These are phyloP conservation scores for Lagocephalus sceleratus DNA, from an alignment of 2,797 vertebrate species.

Conservation along the genomic window DNA sequence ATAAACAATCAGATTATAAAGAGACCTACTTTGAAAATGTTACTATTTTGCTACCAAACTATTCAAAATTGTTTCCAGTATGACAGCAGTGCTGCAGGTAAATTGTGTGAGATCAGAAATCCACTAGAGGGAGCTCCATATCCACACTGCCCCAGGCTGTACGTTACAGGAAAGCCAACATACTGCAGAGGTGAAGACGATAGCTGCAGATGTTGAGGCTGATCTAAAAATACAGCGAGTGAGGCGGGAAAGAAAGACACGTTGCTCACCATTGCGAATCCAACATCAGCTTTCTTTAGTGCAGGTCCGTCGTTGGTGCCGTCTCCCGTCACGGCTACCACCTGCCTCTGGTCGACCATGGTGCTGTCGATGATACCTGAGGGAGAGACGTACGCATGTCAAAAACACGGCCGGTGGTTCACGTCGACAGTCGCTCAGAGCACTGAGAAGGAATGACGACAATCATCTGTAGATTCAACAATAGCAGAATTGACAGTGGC, in stretches of 20 bases:
- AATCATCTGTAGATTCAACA: not conserved
- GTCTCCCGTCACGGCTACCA: slow-evolving; percentile 97
- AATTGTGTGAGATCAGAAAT: slow-evolving; percentile 8
- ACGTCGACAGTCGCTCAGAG: slow-evolving; percentile 7
- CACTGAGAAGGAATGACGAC: not conserved
- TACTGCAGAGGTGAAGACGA: slow-evolving; percentile 49
- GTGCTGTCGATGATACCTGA: slow-evolving; percentile 98
- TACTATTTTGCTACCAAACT: too few species aligned
- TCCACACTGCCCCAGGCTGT: slow-evolving; percentile 34
- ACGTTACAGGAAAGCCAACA: slow-evolving; percentile 21
- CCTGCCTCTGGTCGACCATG: slow-evolving; percentile 90
- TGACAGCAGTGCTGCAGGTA: slow-evolving; percentile 8
- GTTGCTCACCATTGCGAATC: slow-evolving; percentile 92
- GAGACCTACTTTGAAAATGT: not conserved
- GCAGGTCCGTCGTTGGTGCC: slow-evolving; percentile 98
- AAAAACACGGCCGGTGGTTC: slow-evolving; percentile 4
- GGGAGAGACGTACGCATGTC: slow-evolving; percentile 9
- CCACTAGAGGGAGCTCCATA: slow-evolving; percentile 63
- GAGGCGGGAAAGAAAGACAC: not conserved
- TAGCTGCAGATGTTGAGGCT: slow-evolving; percentile 38
- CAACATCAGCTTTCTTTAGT: slow-evolving; percentile 97
- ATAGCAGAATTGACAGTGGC: not conserved
- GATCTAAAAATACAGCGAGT: slow-evolving; percentile 8
- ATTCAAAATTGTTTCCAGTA: too few species aligned
- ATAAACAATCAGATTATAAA: too few species aligned